Percentiles rank a stretch among this genome's conserved stretches.
Evolutionary conservation across 2,797 vertebrate species (phyloP).

Genomic region (Hyperoplus lanceolatus): DNA sequence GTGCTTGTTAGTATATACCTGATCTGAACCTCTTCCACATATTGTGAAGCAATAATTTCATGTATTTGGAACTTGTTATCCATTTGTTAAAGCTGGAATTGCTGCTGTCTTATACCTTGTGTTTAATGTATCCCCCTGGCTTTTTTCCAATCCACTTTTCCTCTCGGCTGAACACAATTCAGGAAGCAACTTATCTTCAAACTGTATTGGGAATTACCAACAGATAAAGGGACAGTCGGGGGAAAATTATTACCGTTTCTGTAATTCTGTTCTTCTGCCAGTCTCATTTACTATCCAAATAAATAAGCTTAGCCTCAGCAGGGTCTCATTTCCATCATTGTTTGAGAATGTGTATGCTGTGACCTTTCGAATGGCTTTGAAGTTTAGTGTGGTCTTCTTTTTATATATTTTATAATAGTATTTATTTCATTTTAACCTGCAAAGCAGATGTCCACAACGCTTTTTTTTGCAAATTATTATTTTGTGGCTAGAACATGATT

Average conservation of each 20-base stretch:
- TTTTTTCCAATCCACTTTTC: neutral
- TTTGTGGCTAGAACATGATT: too few relatives aligned
- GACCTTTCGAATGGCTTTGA: neutral
- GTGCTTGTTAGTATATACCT: neutral
- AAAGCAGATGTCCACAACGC: neutral
- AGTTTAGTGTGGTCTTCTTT: neutral
- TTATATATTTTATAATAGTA: neutral
- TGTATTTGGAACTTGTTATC: neutral
- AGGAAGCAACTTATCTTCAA: constrained; percentile 1
- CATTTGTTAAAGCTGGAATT: neutral
- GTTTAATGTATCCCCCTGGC: neutral
- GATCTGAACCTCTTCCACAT: neutral
- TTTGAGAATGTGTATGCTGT: neutral
- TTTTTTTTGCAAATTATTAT: neutral
- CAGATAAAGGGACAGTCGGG: neutral
- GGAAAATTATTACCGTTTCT: neutral
- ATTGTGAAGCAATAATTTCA: neutral
- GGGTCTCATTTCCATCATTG: neutral
- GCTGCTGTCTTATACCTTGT: neutral
- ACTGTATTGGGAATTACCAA: neutral
- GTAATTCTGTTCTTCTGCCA: neutral
- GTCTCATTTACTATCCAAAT: constrained; percentile 14
- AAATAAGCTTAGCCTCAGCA: neutral
- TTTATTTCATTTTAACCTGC: constrained; percentile 1
- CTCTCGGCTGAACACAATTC: neutral